Evolutionary conservation across 2,113 vertebrate species (phyloP).

Genomic region (Cyphomyrus plagiostoma): DNA sequence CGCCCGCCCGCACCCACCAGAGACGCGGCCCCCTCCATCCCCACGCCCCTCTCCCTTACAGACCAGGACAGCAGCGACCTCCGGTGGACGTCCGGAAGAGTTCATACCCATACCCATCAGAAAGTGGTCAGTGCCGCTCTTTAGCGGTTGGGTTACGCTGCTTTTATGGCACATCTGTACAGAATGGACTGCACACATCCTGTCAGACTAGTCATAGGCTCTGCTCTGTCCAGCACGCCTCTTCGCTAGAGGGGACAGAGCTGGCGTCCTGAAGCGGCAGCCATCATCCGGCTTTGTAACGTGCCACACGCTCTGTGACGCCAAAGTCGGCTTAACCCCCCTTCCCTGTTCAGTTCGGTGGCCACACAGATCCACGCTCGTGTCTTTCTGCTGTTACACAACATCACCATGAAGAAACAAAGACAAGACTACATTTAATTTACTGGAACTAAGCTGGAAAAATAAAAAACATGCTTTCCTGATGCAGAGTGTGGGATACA

Average conservation of each 20-base stretch:
- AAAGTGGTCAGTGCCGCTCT: background rate
- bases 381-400: background rate
- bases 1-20: background rate
- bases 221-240: background rate
- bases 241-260: background rate
- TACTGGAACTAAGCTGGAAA: background rate
- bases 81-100: background rate
- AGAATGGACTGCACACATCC: background rate
- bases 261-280: background rate
- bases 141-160: background rate
- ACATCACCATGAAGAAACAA: background rate
- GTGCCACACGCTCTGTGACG: background rate
- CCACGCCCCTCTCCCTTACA: background rate
- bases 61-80: background rate
- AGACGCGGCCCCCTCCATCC: background rate
- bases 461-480: background rate
- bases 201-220: background rate
- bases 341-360: background rate
- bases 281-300: background rate
- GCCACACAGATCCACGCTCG: background rate
- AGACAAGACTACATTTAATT: background rate
- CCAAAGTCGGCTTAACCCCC: background rate
- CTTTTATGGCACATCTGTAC: background rate
- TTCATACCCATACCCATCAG: background rate
- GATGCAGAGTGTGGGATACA: background rate